Evolutionary conservation across 2,797 vertebrate species (phyloP), one percentile per base, ranked within the genome.

Genomic region (Coracias cyanogaster): DNA sequence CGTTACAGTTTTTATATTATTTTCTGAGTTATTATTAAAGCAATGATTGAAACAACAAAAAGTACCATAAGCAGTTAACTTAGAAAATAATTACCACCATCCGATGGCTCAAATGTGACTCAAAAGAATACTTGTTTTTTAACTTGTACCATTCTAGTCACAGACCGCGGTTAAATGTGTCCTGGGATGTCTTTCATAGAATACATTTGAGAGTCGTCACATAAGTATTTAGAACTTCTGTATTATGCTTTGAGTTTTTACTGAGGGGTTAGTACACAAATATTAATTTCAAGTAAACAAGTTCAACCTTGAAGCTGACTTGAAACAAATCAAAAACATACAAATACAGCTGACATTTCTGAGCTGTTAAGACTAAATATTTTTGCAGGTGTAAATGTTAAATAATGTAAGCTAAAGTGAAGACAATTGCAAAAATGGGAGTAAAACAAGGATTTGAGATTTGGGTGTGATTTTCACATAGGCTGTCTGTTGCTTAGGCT

Each of bases 331-430:
- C 21, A 13, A 45, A 73, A 31, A 5, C 49, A 37, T 86, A 86
- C 20, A 52, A 73, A 35, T 70, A 18, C 14, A 74, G 33, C 25
- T 67, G 20, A 26, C 7, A 4, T 78, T 71, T 87, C 37, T 39
- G 67, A 46, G 31, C 35, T 86, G 28, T 77, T 87, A n/a, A 7
- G 45, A 45, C 43, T 87, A 65, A 72, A 54, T 85, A 29, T 70
- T 92, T 90, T 90, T 92, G n/a, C 69, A 74, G 57, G 29, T 93
- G 39, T 89, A 41, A 83, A 35, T 69, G 51, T 71, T 90, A 74
- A 84, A 57, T 16, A 65, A 4, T 17, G 16, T 26, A 17, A 87
- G 3, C 31, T 91, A 9, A 61, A 65, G 17, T 26, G 37, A 89
- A 92, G 66, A 45, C 7, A 58, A 3, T 19, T 62, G 35, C 19